These are phyloP conservation scores for Caenorhabditis sulstoni DNA, from an alignment of 2,888 invertebrate species.

Conservation along the genomic window DNA sequence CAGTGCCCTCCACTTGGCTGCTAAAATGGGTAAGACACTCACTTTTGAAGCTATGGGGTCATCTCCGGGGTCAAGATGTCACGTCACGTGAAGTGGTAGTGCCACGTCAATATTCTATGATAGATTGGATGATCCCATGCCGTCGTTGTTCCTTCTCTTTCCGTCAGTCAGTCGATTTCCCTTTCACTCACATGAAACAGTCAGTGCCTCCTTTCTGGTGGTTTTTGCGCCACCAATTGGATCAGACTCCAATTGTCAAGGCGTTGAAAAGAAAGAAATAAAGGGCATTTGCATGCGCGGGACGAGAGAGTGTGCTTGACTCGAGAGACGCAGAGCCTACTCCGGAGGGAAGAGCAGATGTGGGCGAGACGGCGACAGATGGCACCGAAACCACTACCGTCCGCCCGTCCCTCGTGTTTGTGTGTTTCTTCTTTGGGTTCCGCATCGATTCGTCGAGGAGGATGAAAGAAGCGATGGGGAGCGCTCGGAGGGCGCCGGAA, in stretches of 20 bases:
- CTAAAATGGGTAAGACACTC: conserved; percentile 80
- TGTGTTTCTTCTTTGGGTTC: background rate
- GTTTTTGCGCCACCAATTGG: conserved; percentile 38
- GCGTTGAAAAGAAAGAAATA: conserved; percentile 18
- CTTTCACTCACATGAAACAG: background rate
- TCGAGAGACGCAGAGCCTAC: conserved; percentile 26
- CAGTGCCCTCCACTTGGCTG: conserved; percentile 82
- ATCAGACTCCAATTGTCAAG: conserved; percentile 25
- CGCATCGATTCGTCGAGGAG: background rate
- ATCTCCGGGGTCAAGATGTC: too few species aligned
- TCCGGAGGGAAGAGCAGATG: conserved; percentile 47
- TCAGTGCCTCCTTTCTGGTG: too few species aligned
- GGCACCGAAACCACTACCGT: conserved; percentile 15
- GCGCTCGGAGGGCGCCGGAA: background rate
- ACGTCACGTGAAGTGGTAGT: background rate
- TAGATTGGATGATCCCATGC: too few species aligned
- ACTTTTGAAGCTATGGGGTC: too few species aligned
- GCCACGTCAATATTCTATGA: too few species aligned
- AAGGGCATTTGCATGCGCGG: conserved; percentile 41
- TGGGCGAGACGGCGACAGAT: conserved; percentile 36
- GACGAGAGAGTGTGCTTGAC: conserved; percentile 6
- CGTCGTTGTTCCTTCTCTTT: too few species aligned
- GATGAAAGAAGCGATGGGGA: background rate
- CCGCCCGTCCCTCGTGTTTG: conserved; percentile 6
- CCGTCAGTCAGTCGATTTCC: conserved; percentile 13